These are phyloP conservation scores for Pogonocichla stellata DNA, from an alignment of 2,113 vertebrate genomes.

Conservation along the genomic window DNA sequence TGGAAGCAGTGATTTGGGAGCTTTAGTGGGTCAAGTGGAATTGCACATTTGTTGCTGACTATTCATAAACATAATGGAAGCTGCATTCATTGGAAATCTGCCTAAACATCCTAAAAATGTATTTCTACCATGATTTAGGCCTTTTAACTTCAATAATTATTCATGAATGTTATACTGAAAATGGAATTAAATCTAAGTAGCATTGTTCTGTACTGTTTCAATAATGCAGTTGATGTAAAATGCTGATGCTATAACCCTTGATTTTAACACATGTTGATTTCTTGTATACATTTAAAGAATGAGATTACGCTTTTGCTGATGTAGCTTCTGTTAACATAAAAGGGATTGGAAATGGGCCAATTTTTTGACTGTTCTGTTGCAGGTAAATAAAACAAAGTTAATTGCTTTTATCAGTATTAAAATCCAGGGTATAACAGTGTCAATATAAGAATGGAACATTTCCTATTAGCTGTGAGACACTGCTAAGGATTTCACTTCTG, in stretches of 20 bases:
- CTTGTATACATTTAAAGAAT: neutral
- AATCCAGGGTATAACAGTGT: neutral
- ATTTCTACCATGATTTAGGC: neutral
- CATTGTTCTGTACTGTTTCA: neutral
- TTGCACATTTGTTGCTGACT: neutral
- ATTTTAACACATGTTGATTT: neutral
- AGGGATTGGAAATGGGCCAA: neutral
- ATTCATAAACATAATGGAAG: neutral
- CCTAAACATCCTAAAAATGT: neutral
- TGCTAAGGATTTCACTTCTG: neutral
- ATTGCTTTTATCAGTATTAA: neutral
- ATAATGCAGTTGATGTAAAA: neutral
- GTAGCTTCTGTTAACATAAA: neutral
- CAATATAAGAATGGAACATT: neutral
- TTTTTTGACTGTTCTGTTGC: neutral
- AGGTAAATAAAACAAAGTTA: neutral
- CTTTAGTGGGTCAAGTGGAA: neutral
- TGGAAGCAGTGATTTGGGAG: neutral
- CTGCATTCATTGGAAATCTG: neutral
- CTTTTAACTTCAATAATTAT: neutral
- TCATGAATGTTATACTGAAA: neutral
- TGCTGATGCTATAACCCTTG: neutral
- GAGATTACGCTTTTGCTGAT: neutral
- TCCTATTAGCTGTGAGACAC: neutral
- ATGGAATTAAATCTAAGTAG: neutral